phyloP scores from a whole-genome alignment of 2,888 invertebrate genomes.

The Acheta domesticus region DNA sequence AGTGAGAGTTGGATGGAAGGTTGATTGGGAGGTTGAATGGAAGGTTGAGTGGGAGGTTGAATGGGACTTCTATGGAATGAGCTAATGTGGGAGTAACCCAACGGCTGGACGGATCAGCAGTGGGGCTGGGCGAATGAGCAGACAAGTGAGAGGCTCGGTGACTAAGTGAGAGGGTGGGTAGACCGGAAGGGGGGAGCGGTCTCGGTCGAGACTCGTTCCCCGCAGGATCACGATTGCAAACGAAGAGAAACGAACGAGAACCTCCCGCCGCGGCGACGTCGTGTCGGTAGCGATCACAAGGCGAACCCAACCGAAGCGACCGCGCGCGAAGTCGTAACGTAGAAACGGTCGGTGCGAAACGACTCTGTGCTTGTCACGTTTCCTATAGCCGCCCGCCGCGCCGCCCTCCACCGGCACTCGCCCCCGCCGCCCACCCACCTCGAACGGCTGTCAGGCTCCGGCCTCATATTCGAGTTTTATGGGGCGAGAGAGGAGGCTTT shows the following conservation, averaged over 20 bases:
- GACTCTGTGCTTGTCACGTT: background rate
- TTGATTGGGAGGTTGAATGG: no score
- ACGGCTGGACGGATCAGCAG: background rate
- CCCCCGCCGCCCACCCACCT: no score
- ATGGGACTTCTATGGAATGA: no score
- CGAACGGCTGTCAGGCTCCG: no score
- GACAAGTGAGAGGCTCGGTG: background rate
- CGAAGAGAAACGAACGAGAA: background rate
- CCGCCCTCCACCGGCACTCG: background rate
- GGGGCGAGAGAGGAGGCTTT: no score
- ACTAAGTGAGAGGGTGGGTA: background rate
- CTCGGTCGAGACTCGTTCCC: background rate
- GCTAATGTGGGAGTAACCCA: no score
- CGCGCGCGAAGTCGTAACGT: background rate
- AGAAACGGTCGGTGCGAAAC: background rate
- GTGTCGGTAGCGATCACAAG: conserved; percentile 1
- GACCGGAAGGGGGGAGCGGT: background rate
- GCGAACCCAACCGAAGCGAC: background rate
- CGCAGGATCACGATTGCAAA: background rate
- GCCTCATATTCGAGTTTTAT: no score
- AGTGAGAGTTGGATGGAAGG: no score
- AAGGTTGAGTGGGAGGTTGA: no score
- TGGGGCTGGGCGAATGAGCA: background rate
- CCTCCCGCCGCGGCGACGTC: background rate
- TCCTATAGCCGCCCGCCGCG: background rate